Base-by-base conservation (phyloP, 2,113 vertebrate species). In the Pagrus major region DNA sequence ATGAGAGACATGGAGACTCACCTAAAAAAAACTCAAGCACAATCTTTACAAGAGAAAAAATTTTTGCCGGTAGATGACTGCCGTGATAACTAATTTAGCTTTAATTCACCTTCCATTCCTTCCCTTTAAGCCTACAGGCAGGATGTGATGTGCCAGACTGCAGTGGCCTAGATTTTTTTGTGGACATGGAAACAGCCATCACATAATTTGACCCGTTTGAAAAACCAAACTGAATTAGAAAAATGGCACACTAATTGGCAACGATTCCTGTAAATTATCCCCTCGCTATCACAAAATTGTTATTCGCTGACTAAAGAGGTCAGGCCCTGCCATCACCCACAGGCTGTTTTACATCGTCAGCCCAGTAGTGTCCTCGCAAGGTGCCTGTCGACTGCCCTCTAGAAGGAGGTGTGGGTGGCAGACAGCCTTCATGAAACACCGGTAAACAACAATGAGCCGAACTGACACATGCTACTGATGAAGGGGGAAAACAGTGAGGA, bases 41-140 rank as follows among this genome's bases (percentile, higher is more conserved):
- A 88, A 87, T 83, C 72, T 86, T 83, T 63, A 66, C 55, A 75
- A 76, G 68, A 76, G 85, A 92, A 86, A 75, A 76, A 82, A 76
- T 51, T 82, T 58, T 81, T 68, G 66, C 84, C 58, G 20, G 75
- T 84, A 81, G 87, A 91, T 84, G 78, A 84, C 64, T 79, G 76
- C 87, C 80, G 71, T 89, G 88, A 94, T 91, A 91, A 91, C 91
- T 93, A 93, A 93, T 94, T 93, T 91, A 92, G 83, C 90, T 94
- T 93, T 94, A 95, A 94, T 91, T 94, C 87, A 93, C 84, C 86
- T 90, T 86, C 87, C 82, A 81, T 88, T 94, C 87, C 79, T 83
- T 77, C 54, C 84, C 71, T 78, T 66, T 56, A 76, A 77, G 84
- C 86, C 88, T 77, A 83, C 69, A 80, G 94, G 93, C 90, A 49